phyloP scores from a whole-genome alignment of 2,113 vertebrate genomes.

The Trichechus manatus region DNA sequence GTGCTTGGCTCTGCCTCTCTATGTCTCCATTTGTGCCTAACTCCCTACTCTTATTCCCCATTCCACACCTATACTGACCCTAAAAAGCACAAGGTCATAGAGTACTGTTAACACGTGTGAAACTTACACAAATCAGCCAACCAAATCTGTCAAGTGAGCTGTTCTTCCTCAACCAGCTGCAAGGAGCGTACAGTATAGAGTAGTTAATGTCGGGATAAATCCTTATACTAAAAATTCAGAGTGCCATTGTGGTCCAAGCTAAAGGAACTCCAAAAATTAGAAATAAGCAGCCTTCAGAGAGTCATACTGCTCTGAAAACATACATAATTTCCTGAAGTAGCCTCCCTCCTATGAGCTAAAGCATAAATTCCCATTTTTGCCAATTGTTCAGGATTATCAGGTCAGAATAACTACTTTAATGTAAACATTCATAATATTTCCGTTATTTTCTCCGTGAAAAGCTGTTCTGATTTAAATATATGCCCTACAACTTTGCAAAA shows the following conservation, averaged over 20 bases:
- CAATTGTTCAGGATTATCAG: constrained; percentile 52
- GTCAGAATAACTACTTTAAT: constrained; percentile 65
- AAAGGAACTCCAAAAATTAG: constrained; percentile 29
- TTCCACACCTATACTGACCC: neutral
- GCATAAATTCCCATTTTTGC: constrained; percentile 45
- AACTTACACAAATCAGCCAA: neutral
- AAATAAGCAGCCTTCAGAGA: neutral
- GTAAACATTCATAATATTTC: constrained; percentile 63
- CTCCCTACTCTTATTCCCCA: neutral
- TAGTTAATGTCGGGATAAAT: neutral
- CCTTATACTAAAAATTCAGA: constrained; percentile 41
- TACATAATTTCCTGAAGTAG: constrained; percentile 22
- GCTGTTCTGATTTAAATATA: constrained; percentile 35
- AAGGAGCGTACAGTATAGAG: neutral
- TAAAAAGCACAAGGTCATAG: neutral
- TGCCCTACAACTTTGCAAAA: constrained; percentile 11
- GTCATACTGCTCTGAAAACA: neutral
- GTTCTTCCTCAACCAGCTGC: neutral
- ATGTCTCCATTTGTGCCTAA: neutral
- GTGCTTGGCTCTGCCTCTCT: neutral
- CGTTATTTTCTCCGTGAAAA: constrained; percentile 47
- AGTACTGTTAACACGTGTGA: neutral
- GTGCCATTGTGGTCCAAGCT: neutral
- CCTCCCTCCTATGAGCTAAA: constrained; percentile 34
- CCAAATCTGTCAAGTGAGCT: neutral